Evolutionary conservation across 1,140 invertebrate genomes (phyloP), one percentile per base, ranked within the genome.

Genomic region (Cherax destructor): DNA sequence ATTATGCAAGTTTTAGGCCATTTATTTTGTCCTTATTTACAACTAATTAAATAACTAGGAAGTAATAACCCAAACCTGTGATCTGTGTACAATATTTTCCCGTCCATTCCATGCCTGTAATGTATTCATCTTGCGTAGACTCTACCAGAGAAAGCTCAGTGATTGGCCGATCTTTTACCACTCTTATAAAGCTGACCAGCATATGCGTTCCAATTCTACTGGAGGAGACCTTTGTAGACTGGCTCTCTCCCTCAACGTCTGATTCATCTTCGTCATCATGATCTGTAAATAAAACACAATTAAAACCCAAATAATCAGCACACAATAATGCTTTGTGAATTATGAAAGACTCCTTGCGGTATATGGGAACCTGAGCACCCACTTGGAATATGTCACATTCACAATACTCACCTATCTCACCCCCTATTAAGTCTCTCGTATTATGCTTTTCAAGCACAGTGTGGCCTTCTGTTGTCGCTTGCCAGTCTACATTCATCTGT

Each of bases 81-180:
- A 94, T 98, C 97, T 89, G 97, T 97, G 93, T 96, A 97, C 61
- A 98, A 96, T 87, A 98, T 98, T 85, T 96, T 95, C 2, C 97
- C 97, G 94, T 98, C 97, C 30, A 97, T 95, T 50, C 97, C 95
- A 94, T 98, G 97, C 41, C 97, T 0, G 97, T 98, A 21, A 97
- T 95, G 94, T 98, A 98, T 94, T 98, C 97, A 94, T 98, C 96
- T 89, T 96, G 96, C 81, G 96, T 96, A 3, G 97, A 96, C 93
- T 98, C 97, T 56, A 97, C 94, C 41, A 97, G 94, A 6, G 96
- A 96, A 65, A 96, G 95, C 93, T 97, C 96, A 1, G 95, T 96
- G 78, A 97, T 95, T 76, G 96, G 96, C 13, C 96, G 96, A 49
- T 96, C 96, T 92, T 96, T 95, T 76, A 96, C 94, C 1, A 96